A percentile compares a stretch with the other conserved stretches of the same genome.
These are phyloP conservation scores for Silurus aristotelis DNA, from an alignment of 2,797 vertebrate genomes.

Conservation along the genomic window DNA sequence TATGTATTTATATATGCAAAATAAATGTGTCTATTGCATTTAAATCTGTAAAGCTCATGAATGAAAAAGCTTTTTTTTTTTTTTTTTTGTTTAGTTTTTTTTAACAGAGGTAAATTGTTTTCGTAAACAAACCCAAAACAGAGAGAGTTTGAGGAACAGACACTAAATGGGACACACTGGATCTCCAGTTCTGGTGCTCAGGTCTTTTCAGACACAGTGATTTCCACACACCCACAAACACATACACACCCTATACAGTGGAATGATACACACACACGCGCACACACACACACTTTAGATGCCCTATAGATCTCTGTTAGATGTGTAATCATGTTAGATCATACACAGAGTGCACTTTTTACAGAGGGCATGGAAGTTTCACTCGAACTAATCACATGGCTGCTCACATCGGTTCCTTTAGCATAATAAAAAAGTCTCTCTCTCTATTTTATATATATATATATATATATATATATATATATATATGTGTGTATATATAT, in stretches of 20 bases:
- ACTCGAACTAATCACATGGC: slow-evolving; percentile 4
- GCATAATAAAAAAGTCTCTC: not conserved
- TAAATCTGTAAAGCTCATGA: slow-evolving; percentile 72
- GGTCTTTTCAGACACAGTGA: not conserved
- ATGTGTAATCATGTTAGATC: not conserved
- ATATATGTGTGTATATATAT: no score
- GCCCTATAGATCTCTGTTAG: not conserved
- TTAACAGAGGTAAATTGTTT: slow-evolving; percentile 64
- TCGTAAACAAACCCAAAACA: no score
- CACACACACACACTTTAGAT: not conserved
- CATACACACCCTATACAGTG: not conserved
- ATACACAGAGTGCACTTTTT: not conserved
- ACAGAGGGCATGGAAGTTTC: not conserved
- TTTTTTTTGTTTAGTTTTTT: slow-evolving; percentile 56
- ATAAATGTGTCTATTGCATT: slow-evolving; percentile 71
- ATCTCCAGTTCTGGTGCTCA: not conserved
- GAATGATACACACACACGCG: not conserved
- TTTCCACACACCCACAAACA: not conserved
- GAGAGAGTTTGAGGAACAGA: not conserved
- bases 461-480: no score
- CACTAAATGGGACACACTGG: not conserved
- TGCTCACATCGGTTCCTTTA: slow-evolving; percentile 61
- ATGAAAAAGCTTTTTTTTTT: slow-evolving; percentile 67
- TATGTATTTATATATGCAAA: slow-evolving; percentile 53
- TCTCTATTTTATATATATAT: no score